A percentile compares a stretch with the other conserved stretches of the same genome.
These are phyloP conservation scores for Sanderia malayensis DNA, from an alignment of 30 jellyfish, hydroid and myxozoan genomes.

Conservation along the genomic window DNA sequence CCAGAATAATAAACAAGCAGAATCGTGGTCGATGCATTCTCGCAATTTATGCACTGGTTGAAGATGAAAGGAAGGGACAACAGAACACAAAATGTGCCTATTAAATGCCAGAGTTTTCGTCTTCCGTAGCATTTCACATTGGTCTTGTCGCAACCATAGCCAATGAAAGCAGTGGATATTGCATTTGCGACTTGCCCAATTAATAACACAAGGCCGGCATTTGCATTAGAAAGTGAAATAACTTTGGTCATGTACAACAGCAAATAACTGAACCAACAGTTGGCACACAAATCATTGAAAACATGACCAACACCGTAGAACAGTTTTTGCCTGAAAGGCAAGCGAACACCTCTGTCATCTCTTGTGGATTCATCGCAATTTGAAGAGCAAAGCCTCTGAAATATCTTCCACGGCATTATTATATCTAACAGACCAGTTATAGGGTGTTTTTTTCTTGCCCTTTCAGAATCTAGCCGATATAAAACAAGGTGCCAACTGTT, in stretches of 20 bases:
- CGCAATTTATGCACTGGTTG: constrained; percentile 71
- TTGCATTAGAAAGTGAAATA: constrained; percentile 72
- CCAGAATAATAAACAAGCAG: constrained; percentile 65
- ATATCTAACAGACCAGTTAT: too few relatives aligned
- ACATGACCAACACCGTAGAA: constrained; percentile 92
- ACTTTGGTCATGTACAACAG: constrained; percentile 80
- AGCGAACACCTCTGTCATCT: constrained; percentile 1
- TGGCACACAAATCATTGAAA: constrained; percentile 84
- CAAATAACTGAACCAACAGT: constrained; percentile 88
- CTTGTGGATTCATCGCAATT: too few relatives aligned
- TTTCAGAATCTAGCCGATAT: too few relatives aligned
- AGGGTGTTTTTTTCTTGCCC: too few relatives aligned
- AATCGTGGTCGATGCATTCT: constrained; percentile 27
- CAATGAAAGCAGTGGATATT: constrained; percentile 73
- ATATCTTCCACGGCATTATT: too few relatives aligned
- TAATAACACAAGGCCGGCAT: constrained; percentile 77
- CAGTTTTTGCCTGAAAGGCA: constrained; percentile 53
- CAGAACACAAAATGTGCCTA: constrained; percentile 74
- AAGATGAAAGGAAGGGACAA: constrained; percentile 77
- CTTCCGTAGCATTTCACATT: constrained; percentile 58
- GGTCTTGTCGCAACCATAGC: constrained; percentile 83
- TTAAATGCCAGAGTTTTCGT: constrained; percentile 85
- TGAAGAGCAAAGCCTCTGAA: too few relatives aligned
- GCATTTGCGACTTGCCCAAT: constrained; percentile 96
- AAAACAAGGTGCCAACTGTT: too few relatives aligned